Evolutionary conservation across 1,140 invertebrate species (phyloP), one percentile per base, ranked within the genome.

Genomic region (Drosophila willistoni): DNA sequence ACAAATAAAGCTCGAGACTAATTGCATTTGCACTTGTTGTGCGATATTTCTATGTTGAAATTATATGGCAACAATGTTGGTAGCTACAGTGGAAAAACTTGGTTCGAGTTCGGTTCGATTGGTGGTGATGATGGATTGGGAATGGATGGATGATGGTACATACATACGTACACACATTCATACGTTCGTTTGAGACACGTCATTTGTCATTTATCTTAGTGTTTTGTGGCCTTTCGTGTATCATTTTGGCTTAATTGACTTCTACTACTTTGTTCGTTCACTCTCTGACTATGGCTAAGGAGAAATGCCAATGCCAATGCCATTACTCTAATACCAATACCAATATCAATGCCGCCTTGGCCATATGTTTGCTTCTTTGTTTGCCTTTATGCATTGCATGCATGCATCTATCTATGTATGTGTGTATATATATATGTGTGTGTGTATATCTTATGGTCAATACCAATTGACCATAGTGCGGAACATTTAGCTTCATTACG

Each of bases 401-500:
- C 44, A 51, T 22, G 44, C 44, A 51, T 51, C 17, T 51, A 39
- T 39, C 10, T 39, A 19, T 51, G 1, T 9, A 4, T 51, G 1
- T 51, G 12, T 39, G 10, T 39, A 4, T 39, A 2, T 39, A 3
- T 39, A 12, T 39, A 3, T 51, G 5, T 9, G 2, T 51, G n/a
- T 51, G 3, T 51, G 19, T 51, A 51, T 12, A 19, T 51, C 68
- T 89, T 87, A 89, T 87, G 83, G 83, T 81, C 84, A 87, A 87
- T 86, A 87, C 72, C 84, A 87, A 87, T 87, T 87, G 83, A 65
- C 83, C 76, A 81, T 77, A 83, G 79, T 70, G 84, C 84, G 84
- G 79, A 87, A 89, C 83, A 87, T 87, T 87, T 87, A 87, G 83
- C 83, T 87, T 87, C 83, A 87, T 87, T 87, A 87, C 84, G 83